A percentile compares a stretch with the other conserved stretches of the same genome.
Evolutionary conservation across 2,113 vertebrate species (phyloP).

Genomic region (Malaclemys terrapin): DNA sequence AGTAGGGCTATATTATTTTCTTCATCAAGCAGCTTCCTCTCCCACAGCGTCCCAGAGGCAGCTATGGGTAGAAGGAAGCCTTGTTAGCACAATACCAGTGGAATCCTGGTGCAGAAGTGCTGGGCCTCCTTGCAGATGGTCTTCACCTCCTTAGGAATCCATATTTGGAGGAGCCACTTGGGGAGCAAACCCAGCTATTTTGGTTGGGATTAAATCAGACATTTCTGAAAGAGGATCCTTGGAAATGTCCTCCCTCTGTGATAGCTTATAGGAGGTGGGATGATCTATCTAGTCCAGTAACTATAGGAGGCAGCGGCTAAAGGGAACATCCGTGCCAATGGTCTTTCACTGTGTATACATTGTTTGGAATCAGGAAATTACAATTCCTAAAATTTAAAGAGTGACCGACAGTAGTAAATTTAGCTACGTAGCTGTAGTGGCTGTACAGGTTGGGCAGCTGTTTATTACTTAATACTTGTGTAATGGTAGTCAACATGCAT

Average conservation of each 20-base stretch:
- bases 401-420: not conserved
- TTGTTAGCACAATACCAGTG: too few relatives aligned
- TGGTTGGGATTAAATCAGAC: not conserved
- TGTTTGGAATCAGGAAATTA: not conserved
- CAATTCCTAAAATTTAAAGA: not conserved
- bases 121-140: not conserved
- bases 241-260: not conserved
- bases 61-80: too few relatives aligned
- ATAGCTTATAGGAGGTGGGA: not conserved
- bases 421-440: not conserved
- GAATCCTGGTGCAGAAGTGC: not conserved
- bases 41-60: not conserved
- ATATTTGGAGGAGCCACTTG: not conserved
- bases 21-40: not conserved
- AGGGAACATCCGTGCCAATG: not conserved
- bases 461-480: not conserved
- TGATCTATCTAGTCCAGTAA: not conserved
- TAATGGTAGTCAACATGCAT: not conserved
- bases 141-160: not conserved
- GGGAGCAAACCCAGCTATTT: not conserved
- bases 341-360: not conserved
- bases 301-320: not conserved
- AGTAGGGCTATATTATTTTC: not conserved
- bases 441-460: not conserved
- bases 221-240: not conserved